Percentiles rank a stretch among this genome's conserved stretches.
These are phyloP conservation scores for Anhinga anhinga DNA, from an alignment of 2,113 vertebrate species.

Conservation along the genomic window DNA sequence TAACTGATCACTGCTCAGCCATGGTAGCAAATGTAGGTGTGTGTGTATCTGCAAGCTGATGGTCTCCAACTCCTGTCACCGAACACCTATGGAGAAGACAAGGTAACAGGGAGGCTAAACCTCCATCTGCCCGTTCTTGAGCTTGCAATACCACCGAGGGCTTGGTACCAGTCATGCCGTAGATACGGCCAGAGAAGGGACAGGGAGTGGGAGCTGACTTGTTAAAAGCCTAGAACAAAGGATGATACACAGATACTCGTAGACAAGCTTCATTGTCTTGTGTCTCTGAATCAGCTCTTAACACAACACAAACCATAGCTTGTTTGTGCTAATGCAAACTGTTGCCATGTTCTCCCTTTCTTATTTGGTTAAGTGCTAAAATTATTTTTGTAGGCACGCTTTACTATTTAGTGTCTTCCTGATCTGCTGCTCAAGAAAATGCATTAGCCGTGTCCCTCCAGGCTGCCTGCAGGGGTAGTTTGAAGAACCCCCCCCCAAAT, in stretches of 20 bases:
- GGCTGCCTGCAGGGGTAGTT: neutral
- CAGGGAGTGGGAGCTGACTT: neutral
- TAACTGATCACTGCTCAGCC: neutral
- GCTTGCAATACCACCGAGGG: neutral
- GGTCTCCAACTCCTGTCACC: neutral
- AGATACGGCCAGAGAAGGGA: neutral
- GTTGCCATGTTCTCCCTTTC: neutral
- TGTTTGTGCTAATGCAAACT: neutral
- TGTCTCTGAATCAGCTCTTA: neutral
- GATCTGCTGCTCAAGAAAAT: neutral
- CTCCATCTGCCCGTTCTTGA: neutral
- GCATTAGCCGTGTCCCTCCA: accelerated
- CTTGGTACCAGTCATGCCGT: neutral
- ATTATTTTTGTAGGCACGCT: neutral
- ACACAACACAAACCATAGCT: neutral
- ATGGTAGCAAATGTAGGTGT: accelerated
- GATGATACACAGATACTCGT: neutral
- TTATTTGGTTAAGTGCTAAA: neutral
- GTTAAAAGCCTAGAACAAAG: neutral
- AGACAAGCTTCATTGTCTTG: neutral
- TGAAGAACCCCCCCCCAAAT: neutral
- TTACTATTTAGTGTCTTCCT: neutral
- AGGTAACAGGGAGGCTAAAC: neutral
- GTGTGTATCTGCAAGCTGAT: accelerated
- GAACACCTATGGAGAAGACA: neutral